Evolutionary conservation across 2,113 vertebrate species (phyloP), one percentile per base, ranked within the genome.

Genomic region (Anguilla japonica): DNA sequence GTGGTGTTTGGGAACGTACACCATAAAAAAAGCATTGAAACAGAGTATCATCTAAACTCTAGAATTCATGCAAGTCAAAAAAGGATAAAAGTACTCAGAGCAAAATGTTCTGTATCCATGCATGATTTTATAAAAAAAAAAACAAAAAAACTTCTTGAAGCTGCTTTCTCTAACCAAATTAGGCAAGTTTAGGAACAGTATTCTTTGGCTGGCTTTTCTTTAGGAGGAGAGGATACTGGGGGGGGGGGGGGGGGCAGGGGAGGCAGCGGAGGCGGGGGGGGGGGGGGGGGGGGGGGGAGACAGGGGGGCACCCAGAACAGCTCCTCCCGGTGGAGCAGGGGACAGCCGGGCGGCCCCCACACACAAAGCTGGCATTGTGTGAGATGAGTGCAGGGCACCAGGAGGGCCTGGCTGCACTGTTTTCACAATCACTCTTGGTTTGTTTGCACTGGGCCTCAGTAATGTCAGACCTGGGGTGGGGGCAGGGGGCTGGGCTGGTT

Each of bases 131-230:
- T n/a, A 29, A 75, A 1, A 75, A 34, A 75, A 67, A 75, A 75
- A n/a, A 75, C 2, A n/a, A 3, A 75, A 13, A 75, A 34, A 75
- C 20, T 82, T 85, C 46, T 53, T 85, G 57, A 71, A 81, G 81
- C 71, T 82, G 60, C 82, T 81, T 88, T 82, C 63, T 71, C 63
- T 78, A 53, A 71, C 50, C 46, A 81, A 81, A 85, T 85, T 85
- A 56, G 34, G 16, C 56, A 43, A 40, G 79, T 60, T 82, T 57
- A n/a, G 53, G 41, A 63, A 71, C 60, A 82, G 84, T 82, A 71
- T 88, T 79, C 84, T 82, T 57, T 40, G 67, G 67, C 60, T 6
- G 41, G 75, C 79, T 34, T 43, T 81, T 79, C 41, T 81, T 63
- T 46, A 46, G n/a, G 22, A 84, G 78, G 40, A 34, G 6, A 67